phyloP scores from a whole-genome alignment of 64 coral and sea anemone species.

The Pocillopora verrucosa region DNA sequence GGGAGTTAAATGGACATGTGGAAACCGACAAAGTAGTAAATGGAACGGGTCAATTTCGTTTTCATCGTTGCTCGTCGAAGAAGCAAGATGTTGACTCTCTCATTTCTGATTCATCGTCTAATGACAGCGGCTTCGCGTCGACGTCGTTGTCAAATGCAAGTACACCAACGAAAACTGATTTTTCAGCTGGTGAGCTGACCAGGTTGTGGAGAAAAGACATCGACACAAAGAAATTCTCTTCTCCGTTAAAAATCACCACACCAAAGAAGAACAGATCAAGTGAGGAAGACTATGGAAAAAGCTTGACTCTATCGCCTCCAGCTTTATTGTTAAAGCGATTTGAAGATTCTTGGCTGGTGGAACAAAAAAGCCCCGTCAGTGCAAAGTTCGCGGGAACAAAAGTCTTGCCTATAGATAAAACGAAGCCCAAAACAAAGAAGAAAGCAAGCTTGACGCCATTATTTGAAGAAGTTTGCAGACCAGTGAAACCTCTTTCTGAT shows the following conservation, averaged over 20 bases:
- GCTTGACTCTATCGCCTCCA: constrained; percentile 75
- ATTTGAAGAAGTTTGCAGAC: constrained; percentile 24
- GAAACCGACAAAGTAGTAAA: neutral
- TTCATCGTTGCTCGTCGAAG: neutral
- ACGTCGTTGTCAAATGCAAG: constrained; percentile 50
- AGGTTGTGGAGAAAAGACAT: constrained; percentile 22
- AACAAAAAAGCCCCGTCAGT: constrained; percentile 65
- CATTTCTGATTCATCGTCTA: constrained; percentile 90
- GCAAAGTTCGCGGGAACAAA: neutral
- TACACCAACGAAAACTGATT: constrained; percentile 39
- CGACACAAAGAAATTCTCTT: constrained; percentile 2
- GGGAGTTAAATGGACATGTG: neutral
- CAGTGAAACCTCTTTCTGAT: neutral
- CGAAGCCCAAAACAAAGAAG: neutral
- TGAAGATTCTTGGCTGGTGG: constrained; percentile 87
- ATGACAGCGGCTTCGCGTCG: constrained; percentile 88
- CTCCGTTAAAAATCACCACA: constrained; percentile 32
- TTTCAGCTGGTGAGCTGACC: constrained; percentile 31
- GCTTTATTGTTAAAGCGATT: constrained; percentile 77
- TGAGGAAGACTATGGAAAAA: constrained; percentile 2
- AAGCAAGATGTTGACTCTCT: constrained; percentile 24
- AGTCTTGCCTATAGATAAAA: neutral
- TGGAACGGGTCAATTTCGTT: neutral
- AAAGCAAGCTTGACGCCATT: neutral
- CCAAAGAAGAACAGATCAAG: constrained; percentile 26